Conservation (phyloP, 2,888 invertebrate genomes). For the Drosophila atripex region DNA sequence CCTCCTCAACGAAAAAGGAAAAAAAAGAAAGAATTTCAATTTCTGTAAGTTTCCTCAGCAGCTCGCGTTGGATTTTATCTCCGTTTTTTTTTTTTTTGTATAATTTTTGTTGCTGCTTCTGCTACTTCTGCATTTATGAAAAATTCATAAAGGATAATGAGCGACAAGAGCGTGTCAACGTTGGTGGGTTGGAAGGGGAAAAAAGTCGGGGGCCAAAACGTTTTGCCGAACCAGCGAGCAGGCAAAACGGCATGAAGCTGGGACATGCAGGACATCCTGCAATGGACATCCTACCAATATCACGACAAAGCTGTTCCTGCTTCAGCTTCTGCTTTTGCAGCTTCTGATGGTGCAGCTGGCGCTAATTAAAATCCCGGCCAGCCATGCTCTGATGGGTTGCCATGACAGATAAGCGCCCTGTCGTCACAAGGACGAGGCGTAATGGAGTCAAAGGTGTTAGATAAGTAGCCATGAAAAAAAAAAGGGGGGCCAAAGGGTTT, state of each 20-base stretch:
- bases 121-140: conserved; percentile 73
- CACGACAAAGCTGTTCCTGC: not conserved
- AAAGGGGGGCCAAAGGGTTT: not conserved
- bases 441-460: conserved; percentile 76
- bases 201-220: conserved; percentile 59
- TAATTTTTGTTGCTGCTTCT: conserved; percentile 24
- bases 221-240: conserved; percentile 76
- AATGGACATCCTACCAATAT: conserved; percentile 26
- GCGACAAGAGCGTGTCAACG: conserved; percentile 79
- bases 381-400: conserved; percentile 51
- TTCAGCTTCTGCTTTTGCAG: conserved; percentile 17
- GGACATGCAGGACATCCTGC: conserved; percentile 31
- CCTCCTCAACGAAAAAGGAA: conserved; percentile 13
- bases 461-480: conserved; percentile 52
- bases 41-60: conserved; percentile 51
- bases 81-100: conserved; percentile 4
- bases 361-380: conserved; percentile 72
- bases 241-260: conserved; percentile 68
- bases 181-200: conserved; percentile 42
- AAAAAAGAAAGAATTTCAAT: conserved; percentile 62
- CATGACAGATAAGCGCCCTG: conserved; percentile 73
- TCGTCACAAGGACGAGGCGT: conserved; percentile 21
- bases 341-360: conserved; percentile 30
- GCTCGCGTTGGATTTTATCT: conserved; percentile 22
- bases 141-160: conserved; percentile 82